phyloP scores from a whole-genome alignment of 2,888 invertebrate genomes.

The Crocallis elinguaria region DNA sequence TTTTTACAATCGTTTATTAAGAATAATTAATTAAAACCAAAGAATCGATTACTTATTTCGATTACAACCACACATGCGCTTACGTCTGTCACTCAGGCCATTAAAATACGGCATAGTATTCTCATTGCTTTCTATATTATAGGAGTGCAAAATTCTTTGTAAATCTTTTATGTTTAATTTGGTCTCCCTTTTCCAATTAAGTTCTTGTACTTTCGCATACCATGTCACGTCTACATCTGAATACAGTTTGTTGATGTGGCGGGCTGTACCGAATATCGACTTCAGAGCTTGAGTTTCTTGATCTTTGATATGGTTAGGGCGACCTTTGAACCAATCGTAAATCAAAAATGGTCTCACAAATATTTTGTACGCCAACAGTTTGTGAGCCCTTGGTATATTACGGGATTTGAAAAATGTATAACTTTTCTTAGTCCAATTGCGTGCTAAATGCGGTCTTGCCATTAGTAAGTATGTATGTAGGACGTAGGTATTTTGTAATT shows the following conservation, averaged over 20 bases:
- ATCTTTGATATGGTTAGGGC: slow-evolving; percentile 34
- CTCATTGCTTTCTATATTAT: neutral
- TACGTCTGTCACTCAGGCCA: slow-evolving; percentile 1
- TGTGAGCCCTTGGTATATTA: slow-evolving; percentile 40
- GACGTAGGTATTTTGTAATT: too few relatives aligned
- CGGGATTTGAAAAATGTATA: slow-evolving; percentile 39
- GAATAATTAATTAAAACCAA: too few relatives aligned
- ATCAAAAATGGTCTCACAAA: slow-evolving; percentile 59
- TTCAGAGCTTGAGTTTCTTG: slow-evolving; percentile 52
- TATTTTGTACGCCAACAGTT: slow-evolving; percentile 56
- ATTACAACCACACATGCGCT: too few relatives aligned
- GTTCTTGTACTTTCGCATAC: slow-evolving; percentile 50
- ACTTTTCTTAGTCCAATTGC: slow-evolving; percentile 40
- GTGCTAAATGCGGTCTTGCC: slow-evolving; percentile 1
- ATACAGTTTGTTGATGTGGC: slow-evolving; percentile 7
- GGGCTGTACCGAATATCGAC: slow-evolving; percentile 44
- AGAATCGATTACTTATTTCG: too few relatives aligned
- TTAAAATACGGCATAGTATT: neutral
- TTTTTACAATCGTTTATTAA: too few relatives aligned
- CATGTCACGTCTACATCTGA: slow-evolving; percentile 51
- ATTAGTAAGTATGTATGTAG: neutral
- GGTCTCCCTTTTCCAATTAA: slow-evolving; percentile 49
- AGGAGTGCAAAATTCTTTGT: neutral
- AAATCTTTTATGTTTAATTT: slow-evolving; percentile 38
- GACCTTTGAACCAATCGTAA: slow-evolving; percentile 50